Evolutionary conservation across 2,797 vertebrate species (phyloP), one percentile per base, ranked within the genome.

Genomic region (Anisognathus igniventris): DNA sequence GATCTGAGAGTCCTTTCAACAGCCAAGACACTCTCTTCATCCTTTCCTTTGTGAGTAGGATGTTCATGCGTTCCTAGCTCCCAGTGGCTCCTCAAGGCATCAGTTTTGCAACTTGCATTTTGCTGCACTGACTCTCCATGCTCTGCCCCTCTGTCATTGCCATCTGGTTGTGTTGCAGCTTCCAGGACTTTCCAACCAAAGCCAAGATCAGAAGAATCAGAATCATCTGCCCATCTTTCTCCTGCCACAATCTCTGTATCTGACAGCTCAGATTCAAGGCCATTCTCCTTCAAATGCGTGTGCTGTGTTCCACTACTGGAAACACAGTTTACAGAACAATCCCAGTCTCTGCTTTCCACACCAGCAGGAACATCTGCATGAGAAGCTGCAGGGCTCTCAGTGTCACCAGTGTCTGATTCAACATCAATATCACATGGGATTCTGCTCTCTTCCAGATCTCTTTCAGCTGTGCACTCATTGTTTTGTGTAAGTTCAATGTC

Each of bases 311-410:
- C 91, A 50, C 45, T 64, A 5, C 5, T 23, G 40, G 75, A 87
- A 92, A 62, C 20, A 47, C 6, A 42, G 23, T 47, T 92, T 66
- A 73, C 22, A 76, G 75, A 66, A 78, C 47, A 70, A 48, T 70
- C 67, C 47, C 72, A 42, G 8, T 66, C 71, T 77, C 61, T 78
- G 30, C 88, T 96, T 97, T 95, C 96, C 91, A 54, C 84, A 75
- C 51, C 16, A 33, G 65, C 76, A 82, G 91, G 65, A 86, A 71
- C 62, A 45, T 30, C 86, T 66, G 48, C 30, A 10, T 48, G 89
- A 54, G 65, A 88, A 78, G 51, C 51, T 71, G 61, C 85, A 88
- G 58, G 56, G 37, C 82, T 54, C 44, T 83, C 64, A 27, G 30
- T 40, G n/a, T 79, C 67, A 45, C 31, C 76, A 72, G 24, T 45